phyloP scores from a whole-genome alignment of 2,113 vertebrate species.

The Gavialis gangeticus region DNA sequence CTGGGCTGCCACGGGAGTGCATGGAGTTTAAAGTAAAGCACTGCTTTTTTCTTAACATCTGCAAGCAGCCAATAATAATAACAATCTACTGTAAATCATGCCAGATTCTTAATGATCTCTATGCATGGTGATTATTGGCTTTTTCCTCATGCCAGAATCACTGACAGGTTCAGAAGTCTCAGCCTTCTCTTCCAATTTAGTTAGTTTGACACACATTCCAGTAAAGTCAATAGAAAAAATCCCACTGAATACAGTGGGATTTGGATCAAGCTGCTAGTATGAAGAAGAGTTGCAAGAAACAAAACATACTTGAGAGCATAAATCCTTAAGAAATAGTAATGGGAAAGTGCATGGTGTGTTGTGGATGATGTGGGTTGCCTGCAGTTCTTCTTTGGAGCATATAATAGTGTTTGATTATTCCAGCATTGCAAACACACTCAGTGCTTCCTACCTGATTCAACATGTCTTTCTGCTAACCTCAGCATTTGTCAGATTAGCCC shows the following conservation, averaged over 20 bases:
- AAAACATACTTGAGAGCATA: not conserved
- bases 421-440: not conserved
- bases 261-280: not conserved
- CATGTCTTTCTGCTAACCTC: not conserved
- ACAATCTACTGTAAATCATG: conserved; percentile 54
- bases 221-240: not conserved
- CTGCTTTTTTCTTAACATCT: no score
- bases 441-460: not conserved
- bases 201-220: not conserved
- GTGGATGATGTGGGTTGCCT: not conserved
- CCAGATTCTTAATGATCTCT: conserved; percentile 4
- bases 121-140: not conserved
- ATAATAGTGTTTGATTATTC: not conserved
- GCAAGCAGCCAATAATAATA: conserved; percentile 9
- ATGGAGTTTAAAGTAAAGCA: no score
- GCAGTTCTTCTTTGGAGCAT: not conserved
- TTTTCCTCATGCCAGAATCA: not conserved
- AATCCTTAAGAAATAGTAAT: not conserved
- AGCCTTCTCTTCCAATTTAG: not conserved
- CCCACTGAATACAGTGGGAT: not conserved
- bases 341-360: not conserved
- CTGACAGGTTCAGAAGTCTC: not conserved
- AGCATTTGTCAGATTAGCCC: not conserved
- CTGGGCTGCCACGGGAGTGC: no score
- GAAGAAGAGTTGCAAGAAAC: not conserved